phyloP scores from a whole-genome alignment of 92 coral and sea anemone genomes.

The Parazoanthus swiftii region DNA sequence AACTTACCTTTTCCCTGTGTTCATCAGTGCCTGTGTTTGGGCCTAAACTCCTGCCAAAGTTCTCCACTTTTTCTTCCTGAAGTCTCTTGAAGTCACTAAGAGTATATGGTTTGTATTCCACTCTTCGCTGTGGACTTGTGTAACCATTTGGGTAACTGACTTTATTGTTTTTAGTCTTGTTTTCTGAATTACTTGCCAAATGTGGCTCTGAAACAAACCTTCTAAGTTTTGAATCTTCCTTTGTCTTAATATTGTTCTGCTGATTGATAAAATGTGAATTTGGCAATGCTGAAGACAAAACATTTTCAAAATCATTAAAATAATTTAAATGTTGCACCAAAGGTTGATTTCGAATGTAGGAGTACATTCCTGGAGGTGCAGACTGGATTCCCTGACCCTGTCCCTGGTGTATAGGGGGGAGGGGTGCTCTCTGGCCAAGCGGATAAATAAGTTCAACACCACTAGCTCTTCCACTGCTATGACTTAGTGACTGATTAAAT shows the following conservation, averaged over 20 bases:
- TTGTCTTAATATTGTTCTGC: not conserved
- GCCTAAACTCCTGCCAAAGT: constrained; percentile 33
- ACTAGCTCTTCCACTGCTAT: constrained; percentile 8
- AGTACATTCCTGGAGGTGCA: constrained; percentile 26
- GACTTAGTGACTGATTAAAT: not conserved
- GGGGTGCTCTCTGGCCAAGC: constrained; percentile 9
- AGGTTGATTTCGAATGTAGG: constrained; percentile 27
- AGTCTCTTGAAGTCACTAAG: constrained; percentile 36
- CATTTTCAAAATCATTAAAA: not conserved
- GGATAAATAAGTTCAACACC: not conserved
- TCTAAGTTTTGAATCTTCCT: not conserved
- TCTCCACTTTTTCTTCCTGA: constrained; percentile 26
- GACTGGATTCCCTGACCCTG: constrained; percentile 26
- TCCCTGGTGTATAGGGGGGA: constrained; percentile 33
- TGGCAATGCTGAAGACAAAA: constrained; percentile 3
- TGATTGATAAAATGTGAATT: constrained; percentile 9
- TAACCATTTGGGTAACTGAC: not conserved
- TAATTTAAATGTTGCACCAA: constrained; percentile 13
- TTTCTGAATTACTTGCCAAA: constrained; percentile 1
- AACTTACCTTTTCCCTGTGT: constrained; percentile 26
- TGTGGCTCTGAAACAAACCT: constrained; percentile 40
- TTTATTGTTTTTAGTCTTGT: not conserved
- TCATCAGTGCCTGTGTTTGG: constrained; percentile 31
- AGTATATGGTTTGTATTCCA: constrained; percentile 30
- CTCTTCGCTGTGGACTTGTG: constrained; percentile 14